Evolutionary conservation across 2,113 vertebrate species (phyloP).

Genomic region (Pluvialis apricaria): DNA sequence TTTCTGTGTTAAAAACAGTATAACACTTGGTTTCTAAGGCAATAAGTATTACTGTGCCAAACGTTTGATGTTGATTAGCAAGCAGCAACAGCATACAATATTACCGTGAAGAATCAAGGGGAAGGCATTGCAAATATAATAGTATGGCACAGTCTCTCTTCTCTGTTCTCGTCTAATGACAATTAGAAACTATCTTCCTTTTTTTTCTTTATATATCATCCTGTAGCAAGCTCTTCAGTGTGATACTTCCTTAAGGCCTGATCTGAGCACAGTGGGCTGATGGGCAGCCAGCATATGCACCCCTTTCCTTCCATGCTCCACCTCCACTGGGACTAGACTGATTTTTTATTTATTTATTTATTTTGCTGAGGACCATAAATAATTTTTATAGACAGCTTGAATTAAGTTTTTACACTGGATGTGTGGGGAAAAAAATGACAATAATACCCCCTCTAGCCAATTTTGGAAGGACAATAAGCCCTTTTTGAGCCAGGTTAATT

Average conservation of each 20-base stretch:
- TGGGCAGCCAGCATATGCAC: neutral
- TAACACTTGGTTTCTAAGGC: neutral
- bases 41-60: neutral
- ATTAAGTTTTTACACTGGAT: neutral
- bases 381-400: neutral
- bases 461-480: neutral
- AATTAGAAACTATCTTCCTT: neutral
- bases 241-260: neutral
- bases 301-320: neutral
- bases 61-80: neutral
- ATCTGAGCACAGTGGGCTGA: neutral
- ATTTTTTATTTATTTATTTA: neutral
- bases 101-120: neutral
- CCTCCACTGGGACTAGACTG: neutral
- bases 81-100: neutral
- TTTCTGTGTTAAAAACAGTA: neutral
- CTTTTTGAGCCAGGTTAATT: neutral
- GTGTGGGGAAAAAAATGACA: rapidly evolving
- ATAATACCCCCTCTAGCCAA: neutral
- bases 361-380: neutral
- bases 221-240: neutral
- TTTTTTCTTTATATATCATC: neutral
- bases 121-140: rapidly evolving
- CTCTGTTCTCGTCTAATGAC: neutral
- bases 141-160: neutral